phyloP scores from a whole-genome alignment of 2,888 invertebrate species.

The Lepidochitona cinerea region DNA sequence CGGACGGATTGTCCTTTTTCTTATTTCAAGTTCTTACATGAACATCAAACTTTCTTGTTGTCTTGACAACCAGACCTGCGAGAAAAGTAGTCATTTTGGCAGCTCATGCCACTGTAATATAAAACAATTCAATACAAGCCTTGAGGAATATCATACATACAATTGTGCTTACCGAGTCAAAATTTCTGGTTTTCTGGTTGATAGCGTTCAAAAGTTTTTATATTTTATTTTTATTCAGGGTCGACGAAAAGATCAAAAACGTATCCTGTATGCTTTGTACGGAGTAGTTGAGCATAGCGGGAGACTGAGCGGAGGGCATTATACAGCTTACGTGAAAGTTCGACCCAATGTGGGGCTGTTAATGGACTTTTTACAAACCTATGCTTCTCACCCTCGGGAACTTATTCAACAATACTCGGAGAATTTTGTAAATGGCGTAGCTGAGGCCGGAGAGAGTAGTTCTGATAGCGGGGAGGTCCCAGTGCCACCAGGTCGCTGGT shows the following conservation, averaged over 20 bases:
- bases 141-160: no score
- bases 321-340: conserved; percentile 95
- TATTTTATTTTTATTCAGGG: conserved; percentile 49
- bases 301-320: conserved; percentile 89
- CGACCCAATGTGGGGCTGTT: conserved; percentile 54
- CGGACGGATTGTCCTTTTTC: no score
- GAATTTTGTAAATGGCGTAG: conserved; percentile 26
- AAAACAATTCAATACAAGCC: no score
- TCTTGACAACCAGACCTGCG: no score
- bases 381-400: conserved; percentile 30
- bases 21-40: no score
- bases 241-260: conserved; percentile 74
- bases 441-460: conserved; percentile 33
- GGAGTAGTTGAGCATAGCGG: conserved; percentile 97
- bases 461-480: conserved; percentile 39
- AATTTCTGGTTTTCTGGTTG: no score
- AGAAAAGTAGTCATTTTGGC: no score
- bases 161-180: no score
- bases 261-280: conserved; percentile 89
- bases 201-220: no score
- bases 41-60: no score
- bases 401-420: conserved; percentile 46
- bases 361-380: conserved; percentile 48
- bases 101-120: no score
- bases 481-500: conserved; percentile 84